Conservation (phyloP, 2,113 vertebrate species). For the Danio rerio region DNA sequence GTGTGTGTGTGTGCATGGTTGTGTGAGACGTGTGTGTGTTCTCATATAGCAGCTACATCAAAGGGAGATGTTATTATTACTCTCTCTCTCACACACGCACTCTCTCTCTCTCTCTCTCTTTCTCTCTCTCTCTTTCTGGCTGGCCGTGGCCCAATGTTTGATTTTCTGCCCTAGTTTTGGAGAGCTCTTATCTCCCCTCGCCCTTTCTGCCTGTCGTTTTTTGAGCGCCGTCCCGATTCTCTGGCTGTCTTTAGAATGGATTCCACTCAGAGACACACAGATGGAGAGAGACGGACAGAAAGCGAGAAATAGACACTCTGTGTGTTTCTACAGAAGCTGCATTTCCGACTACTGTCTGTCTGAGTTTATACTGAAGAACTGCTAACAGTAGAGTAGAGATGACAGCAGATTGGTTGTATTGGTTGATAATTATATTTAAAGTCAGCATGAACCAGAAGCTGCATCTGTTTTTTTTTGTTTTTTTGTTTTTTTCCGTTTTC, state of each 20-base stretch:
- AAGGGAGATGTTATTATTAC: not conserved
- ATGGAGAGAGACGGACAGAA: not conserved
- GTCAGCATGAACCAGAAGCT: too few relatives aligned
- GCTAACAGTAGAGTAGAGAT: too few relatives aligned
- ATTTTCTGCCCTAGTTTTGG: conserved; percentile 42
- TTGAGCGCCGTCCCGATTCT: conserved; percentile 5
- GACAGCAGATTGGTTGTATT: too few relatives aligned
- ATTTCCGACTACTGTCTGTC: not conserved
- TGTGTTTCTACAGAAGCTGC: conserved; percentile 12
- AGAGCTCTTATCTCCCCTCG: conserved; percentile 25
- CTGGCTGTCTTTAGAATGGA: conserved; percentile 23
- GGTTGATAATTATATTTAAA: too few relatives aligned
- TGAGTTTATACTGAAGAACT: too few relatives aligned
- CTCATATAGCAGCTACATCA: conserved; percentile 13
- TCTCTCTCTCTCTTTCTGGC: not conserved
- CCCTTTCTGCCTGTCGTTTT: not conserved
- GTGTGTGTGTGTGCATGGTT: not conserved
- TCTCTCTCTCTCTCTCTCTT: not conserved
- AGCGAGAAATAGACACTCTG: not conserved
- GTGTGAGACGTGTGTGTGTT: conserved; percentile 10
- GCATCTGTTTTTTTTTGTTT: too few relatives aligned
- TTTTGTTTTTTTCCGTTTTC: too few relatives aligned
- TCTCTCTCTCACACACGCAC: not conserved
- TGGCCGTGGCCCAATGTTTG: conserved; percentile 32
- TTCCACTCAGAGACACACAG: conserved; percentile 7